Evolutionary conservation across 1,140 invertebrate species (phyloP).

Genomic region (Drosophila pallidifrons): DNA sequence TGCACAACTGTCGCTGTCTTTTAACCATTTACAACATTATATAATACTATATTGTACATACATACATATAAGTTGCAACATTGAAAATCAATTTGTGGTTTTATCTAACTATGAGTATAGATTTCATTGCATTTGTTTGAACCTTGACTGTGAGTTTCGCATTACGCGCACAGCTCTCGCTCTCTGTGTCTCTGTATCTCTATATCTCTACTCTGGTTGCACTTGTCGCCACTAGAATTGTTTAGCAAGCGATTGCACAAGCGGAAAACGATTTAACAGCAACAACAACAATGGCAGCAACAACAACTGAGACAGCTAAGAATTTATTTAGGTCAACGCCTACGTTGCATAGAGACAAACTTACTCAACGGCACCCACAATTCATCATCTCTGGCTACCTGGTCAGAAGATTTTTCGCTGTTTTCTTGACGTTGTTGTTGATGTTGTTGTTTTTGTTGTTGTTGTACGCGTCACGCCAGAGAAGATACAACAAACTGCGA

Average conservation of each 20-base stretch:
- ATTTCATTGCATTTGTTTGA: conserved; percentile 31
- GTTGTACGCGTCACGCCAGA: conserved; percentile 75
- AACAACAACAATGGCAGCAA: conserved; percentile 27
- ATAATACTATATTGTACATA: conserved; percentile 38
- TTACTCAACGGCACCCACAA: conserved; percentile 78
- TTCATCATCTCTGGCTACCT: conserved; percentile 79
- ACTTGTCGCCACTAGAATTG: conserved; percentile 65
- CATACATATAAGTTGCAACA: conserved; percentile 49
- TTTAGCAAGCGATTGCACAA: conserved; percentile 79
- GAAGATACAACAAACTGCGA: conserved; percentile 46
- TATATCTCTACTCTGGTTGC: conserved; percentile 62
- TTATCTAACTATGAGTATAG: conserved; percentile 38
- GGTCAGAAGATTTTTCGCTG: conserved; percentile 56
- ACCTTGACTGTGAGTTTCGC: conserved; percentile 70
- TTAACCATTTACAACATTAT: conserved; percentile 48
- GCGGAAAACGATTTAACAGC: conserved; percentile 72
- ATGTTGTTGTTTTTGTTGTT: conserved; percentile 40
- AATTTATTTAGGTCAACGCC: conserved; percentile 79
- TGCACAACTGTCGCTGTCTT: conserved; percentile 25
- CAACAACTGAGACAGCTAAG: conserved; percentile 41
- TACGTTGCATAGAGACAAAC: conserved; percentile 72
- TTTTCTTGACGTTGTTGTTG: too few relatives aligned
- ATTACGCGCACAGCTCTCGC: conserved; percentile 43
- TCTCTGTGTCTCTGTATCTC: conserved; percentile 18
- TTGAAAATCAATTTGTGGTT: conserved; percentile 78